A percentile compares a stretch with the other conserved stretches of the same genome.
These are phyloP conservation scores for Aurelia sp. DNA, from an alignment of 30 jellyfish, hydroid and myxozoan species.

Conservation along the genomic window DNA sequence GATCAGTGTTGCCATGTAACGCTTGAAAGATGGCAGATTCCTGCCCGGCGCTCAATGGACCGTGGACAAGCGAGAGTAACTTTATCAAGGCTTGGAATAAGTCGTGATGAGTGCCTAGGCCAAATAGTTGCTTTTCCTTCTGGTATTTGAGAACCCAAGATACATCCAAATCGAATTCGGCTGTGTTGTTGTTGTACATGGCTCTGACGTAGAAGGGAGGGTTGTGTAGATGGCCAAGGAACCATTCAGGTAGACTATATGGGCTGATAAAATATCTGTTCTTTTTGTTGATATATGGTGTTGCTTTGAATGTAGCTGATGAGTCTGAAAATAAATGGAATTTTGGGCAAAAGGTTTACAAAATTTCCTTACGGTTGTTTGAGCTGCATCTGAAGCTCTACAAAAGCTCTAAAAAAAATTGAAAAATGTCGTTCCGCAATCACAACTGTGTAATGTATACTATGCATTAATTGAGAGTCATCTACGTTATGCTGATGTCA, in stretches of 20 bases:
- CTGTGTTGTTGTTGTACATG: conserved; percentile 71
- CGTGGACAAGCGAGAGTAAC: conserved; percentile 57
- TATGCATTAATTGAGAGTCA: too few species aligned
- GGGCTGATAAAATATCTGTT: conserved; percentile 54
- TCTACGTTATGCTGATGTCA: too few species aligned
- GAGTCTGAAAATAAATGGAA: conserved; percentile 30
- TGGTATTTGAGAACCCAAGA: conserved; percentile 55
- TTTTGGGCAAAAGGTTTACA: not conserved
- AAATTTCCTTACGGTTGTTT: too few species aligned
- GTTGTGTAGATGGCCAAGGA: conserved; percentile 65
- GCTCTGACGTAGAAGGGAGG: conserved; percentile 84
- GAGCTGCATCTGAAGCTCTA: too few species aligned
- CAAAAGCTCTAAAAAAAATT: too few species aligned
- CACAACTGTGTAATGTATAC: too few species aligned
- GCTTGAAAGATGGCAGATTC: conserved; percentile 68
- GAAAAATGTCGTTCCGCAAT: too few species aligned
- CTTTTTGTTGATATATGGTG: conserved; percentile 46
- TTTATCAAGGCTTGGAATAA: conserved; percentile 59
- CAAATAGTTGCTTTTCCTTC: conserved; percentile 40
- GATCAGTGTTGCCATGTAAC: conserved; percentile 53
- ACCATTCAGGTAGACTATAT: conserved; percentile 74
- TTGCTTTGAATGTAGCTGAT: conserved; percentile 65
- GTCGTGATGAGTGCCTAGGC: conserved; percentile 60
- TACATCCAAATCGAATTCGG: conserved; percentile 63
- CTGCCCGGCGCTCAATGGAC: conserved; percentile 41